Evolutionary conservation across 2,888 invertebrate genomes (phyloP).

Genomic region (Drosophila neonasuta): DNA sequence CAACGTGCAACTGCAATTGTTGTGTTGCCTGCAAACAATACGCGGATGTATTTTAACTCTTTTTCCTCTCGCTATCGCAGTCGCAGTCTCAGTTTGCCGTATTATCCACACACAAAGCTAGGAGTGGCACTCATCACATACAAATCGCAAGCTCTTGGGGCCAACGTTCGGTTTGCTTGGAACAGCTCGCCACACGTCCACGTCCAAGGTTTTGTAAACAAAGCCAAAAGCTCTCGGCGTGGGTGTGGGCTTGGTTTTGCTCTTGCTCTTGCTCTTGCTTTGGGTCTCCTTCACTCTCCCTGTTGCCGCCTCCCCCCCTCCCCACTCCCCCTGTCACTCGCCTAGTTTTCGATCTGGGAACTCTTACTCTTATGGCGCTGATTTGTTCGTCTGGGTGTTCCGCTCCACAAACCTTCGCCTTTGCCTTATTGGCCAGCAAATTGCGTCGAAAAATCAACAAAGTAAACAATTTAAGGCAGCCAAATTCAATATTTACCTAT

Average conservation of each 20-base stretch:
- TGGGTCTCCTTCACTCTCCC: background rate
- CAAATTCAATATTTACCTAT: slow-evolving; percentile 29
- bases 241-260: slow-evolving; percentile 63
- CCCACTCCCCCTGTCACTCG: background rate
- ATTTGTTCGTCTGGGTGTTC: slow-evolving; percentile 50
- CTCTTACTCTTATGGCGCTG: slow-evolving; percentile 21
- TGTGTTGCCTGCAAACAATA: slow-evolving; percentile 59
- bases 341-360: slow-evolving; percentile 7
- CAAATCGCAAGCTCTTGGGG: slow-evolving; percentile 43
- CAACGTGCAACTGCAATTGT: slow-evolving; percentile 11
- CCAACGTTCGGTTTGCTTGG: slow-evolving; percentile 59
- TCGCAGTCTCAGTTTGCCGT: slow-evolving; percentile 32
- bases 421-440: slow-evolving; percentile 39
- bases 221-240: slow-evolving; percentile 48
- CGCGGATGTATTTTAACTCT: slow-evolving; percentile 66
- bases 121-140: slow-evolving; percentile 74
- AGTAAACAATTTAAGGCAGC: slow-evolving; percentile 15
- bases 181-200: slow-evolving; percentile 58
- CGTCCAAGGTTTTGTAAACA: slow-evolving; percentile 75
- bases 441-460: slow-evolving; percentile 38
- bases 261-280: slow-evolving; percentile 1
- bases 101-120: slow-evolving; percentile 62
- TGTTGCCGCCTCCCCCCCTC: background rate
- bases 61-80: slow-evolving; percentile 14
- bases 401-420: slow-evolving; percentile 62